A percentile compares a stretch with the other conserved stretches of the same genome.
phyloP scores from a whole-genome alignment of 1,140 invertebrate species.

The Dreissena polymorpha region DNA sequence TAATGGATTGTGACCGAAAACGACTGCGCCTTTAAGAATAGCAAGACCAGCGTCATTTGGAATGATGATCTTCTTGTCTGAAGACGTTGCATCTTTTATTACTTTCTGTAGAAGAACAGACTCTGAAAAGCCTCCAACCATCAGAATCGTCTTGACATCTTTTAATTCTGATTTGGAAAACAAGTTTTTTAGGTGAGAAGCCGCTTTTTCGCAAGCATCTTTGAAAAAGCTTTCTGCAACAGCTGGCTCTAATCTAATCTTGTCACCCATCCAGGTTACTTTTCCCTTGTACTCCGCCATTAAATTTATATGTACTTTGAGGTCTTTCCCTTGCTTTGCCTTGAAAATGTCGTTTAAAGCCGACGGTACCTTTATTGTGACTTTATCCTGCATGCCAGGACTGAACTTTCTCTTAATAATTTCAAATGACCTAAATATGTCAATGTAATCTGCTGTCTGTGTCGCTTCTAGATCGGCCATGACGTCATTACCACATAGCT shows the following conservation, averaged over 20 bases:
- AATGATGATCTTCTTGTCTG: constrained; percentile 38
- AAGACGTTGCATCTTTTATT: background rate
- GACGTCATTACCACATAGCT: constrained; percentile 43
- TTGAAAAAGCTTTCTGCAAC: constrained; percentile 17
- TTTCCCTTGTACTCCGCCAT: background rate
- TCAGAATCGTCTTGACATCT: constrained; percentile 34
- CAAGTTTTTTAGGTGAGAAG: background rate
- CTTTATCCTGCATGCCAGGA: background rate
- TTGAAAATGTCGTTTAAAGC: background rate
- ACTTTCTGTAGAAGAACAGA: constrained; percentile 36
- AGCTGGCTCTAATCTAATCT: background rate
- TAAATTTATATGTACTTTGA: background rate
- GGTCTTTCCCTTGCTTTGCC: background rate
- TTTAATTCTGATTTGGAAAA: background rate
- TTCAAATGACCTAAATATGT: constrained; percentile 52
- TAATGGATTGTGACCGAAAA: constrained; percentile 52
- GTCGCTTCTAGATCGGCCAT: constrained; percentile 28
- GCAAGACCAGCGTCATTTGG: constrained; percentile 48
- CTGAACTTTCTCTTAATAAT: constrained; percentile 48
- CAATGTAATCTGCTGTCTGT: constrained; percentile 33
- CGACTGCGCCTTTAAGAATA: constrained; percentile 56
- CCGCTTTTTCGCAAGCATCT: constrained; percentile 1
- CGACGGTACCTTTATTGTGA: background rate
- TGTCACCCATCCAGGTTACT: background rate
- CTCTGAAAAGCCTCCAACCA: constrained; percentile 59